Conservation (phyloP, 2,113 vertebrate genomes). For the Bucco capensis region DNA sequence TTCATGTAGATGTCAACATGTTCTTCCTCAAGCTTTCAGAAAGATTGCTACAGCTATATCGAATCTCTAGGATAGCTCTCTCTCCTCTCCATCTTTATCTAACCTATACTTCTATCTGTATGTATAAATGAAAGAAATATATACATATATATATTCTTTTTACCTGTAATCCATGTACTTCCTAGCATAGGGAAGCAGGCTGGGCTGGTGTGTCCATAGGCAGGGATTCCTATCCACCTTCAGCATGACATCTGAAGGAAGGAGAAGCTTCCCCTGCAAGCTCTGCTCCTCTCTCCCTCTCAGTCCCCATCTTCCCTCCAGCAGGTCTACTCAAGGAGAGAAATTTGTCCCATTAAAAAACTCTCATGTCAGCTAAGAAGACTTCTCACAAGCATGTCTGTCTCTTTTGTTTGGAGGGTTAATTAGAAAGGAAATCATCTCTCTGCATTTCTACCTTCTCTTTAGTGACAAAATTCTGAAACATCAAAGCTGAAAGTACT, state of each 20-base stretch:
- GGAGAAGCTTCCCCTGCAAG: neutral
- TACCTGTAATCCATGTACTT: neutral
- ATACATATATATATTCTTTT: neutral
- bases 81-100: neutral
- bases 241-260: neutral
- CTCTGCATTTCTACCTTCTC: neutral
- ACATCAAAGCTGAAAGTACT: neutral
- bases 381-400: neutral
- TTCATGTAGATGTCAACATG: fast-evolving
- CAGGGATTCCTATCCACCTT: neutral
- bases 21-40: neutral
- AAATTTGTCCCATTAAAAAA: neutral
- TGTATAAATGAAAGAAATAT: neutral
- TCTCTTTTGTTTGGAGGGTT: neutral
- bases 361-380: neutral
- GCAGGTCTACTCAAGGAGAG: neutral
- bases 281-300: neutral
- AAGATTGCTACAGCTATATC: neutral
- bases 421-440: neutral
- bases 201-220: neutral
- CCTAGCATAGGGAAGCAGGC: neutral
- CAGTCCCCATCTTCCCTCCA: neutral
- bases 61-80: neutral
- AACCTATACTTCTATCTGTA: neutral
- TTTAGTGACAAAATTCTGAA: neutral